Evolutionary conservation across 2,113 vertebrate species (phyloP).

Genomic region (Sminthopsis crassicaudata): DNA sequence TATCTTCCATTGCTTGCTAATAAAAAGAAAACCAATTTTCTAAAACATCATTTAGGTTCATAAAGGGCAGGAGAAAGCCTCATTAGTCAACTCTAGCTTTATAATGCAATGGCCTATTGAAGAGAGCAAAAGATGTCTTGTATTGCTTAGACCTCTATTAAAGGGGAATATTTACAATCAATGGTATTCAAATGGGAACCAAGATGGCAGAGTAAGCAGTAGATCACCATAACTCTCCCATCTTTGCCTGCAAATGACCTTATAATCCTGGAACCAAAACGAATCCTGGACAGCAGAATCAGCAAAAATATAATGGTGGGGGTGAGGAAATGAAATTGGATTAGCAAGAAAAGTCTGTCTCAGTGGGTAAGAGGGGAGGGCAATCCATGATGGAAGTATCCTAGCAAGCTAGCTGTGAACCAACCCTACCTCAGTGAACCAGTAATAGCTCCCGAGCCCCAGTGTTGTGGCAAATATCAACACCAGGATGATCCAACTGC

Average conservation of each 20-base stretch:
- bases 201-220: not conserved
- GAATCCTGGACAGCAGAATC: not conserved
- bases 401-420: no score
- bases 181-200: not conserved
- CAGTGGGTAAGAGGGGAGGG: no score
- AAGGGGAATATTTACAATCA: not conserved
- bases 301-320: not conserved
- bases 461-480: no score
- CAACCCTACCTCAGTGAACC: no score
- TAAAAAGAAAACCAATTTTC: not conserved
- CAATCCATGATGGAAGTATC: no score
- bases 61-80: not conserved
- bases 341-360: not conserved
- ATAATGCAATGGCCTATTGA: not conserved
- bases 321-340: not conserved
- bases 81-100: not conserved
- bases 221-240: no score
- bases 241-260: not conserved
- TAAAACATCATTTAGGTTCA: not conserved
- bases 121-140: not conserved
- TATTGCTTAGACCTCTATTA: not conserved
- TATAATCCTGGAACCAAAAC: not conserved
- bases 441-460: no score
- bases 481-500: no score
- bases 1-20: not conserved